Conservation (phyloP, 2,797 vertebrate genomes). For the Mormyrops attenuatus region DNA sequence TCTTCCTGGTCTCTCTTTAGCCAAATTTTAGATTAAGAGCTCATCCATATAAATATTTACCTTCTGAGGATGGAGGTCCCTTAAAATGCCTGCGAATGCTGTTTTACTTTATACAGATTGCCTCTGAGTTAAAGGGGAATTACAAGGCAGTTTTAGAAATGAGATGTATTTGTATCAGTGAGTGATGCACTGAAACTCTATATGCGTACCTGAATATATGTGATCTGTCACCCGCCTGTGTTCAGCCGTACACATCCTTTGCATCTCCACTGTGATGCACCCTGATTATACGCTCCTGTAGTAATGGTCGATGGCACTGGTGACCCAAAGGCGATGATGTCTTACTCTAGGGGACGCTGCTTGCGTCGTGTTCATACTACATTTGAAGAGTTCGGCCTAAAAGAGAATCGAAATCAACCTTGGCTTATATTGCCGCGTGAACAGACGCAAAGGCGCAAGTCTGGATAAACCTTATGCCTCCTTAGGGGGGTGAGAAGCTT, state of each 20-base stretch:
- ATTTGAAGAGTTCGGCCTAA: not conserved
- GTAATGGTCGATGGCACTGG: not conserved
- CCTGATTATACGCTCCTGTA: not conserved
- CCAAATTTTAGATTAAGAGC: not conserved
- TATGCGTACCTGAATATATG: not conserved
- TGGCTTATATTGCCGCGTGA: not conserved
- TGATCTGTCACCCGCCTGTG: not conserved
- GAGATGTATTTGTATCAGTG: not conserved
- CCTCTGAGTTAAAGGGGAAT: not conserved
- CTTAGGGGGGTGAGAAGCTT: not conserved
- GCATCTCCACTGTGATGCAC: not conserved
- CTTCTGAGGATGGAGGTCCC: not conserved
- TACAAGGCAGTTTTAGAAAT: not conserved
- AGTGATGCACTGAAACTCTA: not conserved
- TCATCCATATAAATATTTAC: not conserved
- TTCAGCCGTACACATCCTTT: not conserved
- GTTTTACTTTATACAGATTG: not conserved
- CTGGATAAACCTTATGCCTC: not conserved
- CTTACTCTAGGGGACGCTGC: not conserved
- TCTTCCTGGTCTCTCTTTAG: not conserved
- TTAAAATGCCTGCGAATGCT: not conserved
- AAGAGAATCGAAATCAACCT: not conserved
- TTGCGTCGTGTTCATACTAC: not conserved
- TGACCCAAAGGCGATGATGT: not conserved
- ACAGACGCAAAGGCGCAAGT: not conserved